Conservation (phyloP, 2,797 vertebrate genomes). For the Sebastes minor region DNA sequence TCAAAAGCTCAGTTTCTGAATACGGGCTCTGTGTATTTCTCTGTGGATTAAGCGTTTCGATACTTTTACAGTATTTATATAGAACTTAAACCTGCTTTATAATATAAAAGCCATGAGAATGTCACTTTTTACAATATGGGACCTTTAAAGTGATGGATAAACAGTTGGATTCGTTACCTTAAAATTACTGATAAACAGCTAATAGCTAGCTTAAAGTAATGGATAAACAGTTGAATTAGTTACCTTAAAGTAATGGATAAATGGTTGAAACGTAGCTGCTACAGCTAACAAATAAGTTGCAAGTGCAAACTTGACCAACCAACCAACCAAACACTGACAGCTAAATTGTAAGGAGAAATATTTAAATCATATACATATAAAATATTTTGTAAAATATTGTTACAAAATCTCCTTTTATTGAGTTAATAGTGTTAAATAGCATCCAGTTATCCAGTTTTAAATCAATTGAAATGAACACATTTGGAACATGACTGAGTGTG, state of each 20-base stretch:
- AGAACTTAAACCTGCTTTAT: no score
- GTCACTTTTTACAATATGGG: no score
- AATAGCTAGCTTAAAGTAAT: not conserved
- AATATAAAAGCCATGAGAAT: no score
- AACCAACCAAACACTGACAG: not conserved
- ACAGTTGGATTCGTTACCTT: no score
- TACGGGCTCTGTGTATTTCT: no score
- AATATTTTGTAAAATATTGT: not conserved
- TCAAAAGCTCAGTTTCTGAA: no score
- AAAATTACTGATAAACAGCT: no score
- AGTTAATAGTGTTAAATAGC: no score
- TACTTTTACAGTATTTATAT: no score
- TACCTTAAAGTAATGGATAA: not conserved
- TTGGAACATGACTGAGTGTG: not conserved
- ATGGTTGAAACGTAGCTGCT: not conserved
- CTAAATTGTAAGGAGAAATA: not conserved
- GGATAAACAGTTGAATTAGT: not conserved
- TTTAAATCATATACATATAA: not conserved
- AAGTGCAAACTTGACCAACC: not conserved
- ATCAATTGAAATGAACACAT: not conserved
- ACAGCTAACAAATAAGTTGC: not conserved
- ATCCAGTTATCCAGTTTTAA: not conserved
- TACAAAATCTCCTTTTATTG: not conserved
- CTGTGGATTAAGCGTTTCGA: no score
- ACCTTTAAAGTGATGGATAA: no score